These are phyloP conservation scores for Crypturellus tataupa DNA, from an alignment of 2,797 vertebrate species.

Conservation along the genomic window DNA sequence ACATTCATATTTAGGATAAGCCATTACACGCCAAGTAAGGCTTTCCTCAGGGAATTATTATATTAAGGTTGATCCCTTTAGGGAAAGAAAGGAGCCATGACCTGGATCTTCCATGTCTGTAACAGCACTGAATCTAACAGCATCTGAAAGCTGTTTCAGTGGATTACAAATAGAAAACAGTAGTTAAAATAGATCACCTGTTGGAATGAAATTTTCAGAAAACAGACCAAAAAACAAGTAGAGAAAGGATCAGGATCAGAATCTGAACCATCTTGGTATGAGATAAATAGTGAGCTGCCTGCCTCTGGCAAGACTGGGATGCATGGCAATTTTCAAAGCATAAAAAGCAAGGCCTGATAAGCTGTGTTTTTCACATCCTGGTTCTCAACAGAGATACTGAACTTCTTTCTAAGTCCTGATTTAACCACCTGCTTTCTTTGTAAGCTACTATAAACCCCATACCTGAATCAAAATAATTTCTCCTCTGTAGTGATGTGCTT, in stretches of 20 bases:
- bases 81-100: neutral
- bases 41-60: neutral
- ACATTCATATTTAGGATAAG: neutral
- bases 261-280: accelerated
- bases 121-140: neutral
- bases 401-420: neutral
- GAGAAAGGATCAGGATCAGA: neutral
- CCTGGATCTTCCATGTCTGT: neutral
- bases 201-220: neutral
- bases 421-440: neutral
- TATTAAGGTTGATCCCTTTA: neutral
- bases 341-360: neutral
- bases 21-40: neutral
- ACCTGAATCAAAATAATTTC: neutral
- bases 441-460: neutral
- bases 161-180: neutral
- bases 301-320: neutral
- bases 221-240: neutral
- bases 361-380: neutral
- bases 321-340: neutral
- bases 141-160: neutral
- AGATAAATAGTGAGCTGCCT: neutral
- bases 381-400: neutral
- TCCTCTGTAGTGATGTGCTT: neutral
- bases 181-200: neutral